Evolutionary conservation across 2,797 vertebrate species (phyloP).

Genomic region (Bradypus variegatus): DNA sequence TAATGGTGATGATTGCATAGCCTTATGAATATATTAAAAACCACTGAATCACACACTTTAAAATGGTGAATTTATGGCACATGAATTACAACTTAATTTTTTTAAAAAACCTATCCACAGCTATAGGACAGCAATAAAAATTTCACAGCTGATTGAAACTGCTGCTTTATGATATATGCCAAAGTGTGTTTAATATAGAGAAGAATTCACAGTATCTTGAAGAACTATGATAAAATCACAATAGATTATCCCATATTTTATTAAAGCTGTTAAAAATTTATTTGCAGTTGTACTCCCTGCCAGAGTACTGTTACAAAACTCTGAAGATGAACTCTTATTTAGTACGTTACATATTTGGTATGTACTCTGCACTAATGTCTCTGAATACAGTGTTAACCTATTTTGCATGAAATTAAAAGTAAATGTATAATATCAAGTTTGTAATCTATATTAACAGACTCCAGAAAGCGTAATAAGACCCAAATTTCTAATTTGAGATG

Average conservation of each 20-base stretch:
- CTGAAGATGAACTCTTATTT: not conserved
- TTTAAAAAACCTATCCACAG: not conserved
- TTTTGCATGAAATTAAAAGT: not conserved
- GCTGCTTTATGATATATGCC: not conserved
- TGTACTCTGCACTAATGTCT: not conserved
- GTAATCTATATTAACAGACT: constrained; percentile 27
- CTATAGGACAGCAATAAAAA: not conserved
- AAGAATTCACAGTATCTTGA: constrained; percentile 10
- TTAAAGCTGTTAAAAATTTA: not conserved
- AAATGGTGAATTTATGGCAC: too few species aligned
- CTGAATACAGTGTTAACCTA: not conserved
- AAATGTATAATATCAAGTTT: not conserved
- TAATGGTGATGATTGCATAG: too few species aligned
- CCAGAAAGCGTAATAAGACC: not conserved
- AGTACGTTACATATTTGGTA: not conserved
- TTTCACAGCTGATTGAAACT: constrained; percentile 25
- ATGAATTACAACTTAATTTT: not conserved
- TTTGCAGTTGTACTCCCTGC: not conserved
- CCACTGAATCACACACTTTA: too few species aligned
- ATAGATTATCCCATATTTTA: constrained; percentile 2
- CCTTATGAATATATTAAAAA: too few species aligned
- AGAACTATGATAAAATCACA: not conserved
- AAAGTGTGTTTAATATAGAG: not conserved
- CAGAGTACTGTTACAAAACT: not conserved
- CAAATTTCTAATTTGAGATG: not conserved